Base-by-base conservation (phyloP, 2,113 vertebrate genomes). In the Neomonachus schauinslandi region DNA sequence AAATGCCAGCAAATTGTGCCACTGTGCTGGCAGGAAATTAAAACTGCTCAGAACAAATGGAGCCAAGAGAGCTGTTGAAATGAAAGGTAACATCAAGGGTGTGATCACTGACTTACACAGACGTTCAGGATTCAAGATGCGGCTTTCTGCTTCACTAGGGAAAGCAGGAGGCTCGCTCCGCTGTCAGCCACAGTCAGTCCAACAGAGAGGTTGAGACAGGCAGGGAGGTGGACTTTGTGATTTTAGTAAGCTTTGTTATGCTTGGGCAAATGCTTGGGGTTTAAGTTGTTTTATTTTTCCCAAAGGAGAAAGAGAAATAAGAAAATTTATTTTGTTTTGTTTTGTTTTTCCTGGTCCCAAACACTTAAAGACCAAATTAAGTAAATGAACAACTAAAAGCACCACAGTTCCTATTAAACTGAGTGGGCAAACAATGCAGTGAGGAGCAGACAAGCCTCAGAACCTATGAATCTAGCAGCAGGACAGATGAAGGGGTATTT, bases 1-100 rank as follows among this genome's bases (percentile, higher is more conserved):
- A 98, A 97, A 98, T 95, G 97, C 95, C 98, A 97, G 81, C 95
- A 97, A 98, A 94, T 84, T 86, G 79, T 97, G 93, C 97, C 96
- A 94, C 97, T 82, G 91, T 71, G 86, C 97, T 98, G 98, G 97
- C 97, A 97, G 89, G 97, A 97, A 97, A 96, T 97, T 96, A 96
- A 96, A 98, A 96, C 96, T 65, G 83, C 91, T 98, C 97, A 91
- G 72, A 97, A 80, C 55, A 97, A 98, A 61, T 82, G 65, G 96
- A 95, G 97, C 97, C 98, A 93, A 96, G 95, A 98, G 98, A 97
- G 97, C 95, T 96, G 81, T 96, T 97, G 96, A 94, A 93, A 93
- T 94, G 97, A 98, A 95, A 97, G 92, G 95, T 94, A 97, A 94
- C 82, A 74, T 96, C 91, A 79, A 89, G 95, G 91, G 96, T 96